Evolutionary conservation across 2,888 invertebrate genomes (phyloP).

Genomic region (Caenorhabditis becei): DNA sequence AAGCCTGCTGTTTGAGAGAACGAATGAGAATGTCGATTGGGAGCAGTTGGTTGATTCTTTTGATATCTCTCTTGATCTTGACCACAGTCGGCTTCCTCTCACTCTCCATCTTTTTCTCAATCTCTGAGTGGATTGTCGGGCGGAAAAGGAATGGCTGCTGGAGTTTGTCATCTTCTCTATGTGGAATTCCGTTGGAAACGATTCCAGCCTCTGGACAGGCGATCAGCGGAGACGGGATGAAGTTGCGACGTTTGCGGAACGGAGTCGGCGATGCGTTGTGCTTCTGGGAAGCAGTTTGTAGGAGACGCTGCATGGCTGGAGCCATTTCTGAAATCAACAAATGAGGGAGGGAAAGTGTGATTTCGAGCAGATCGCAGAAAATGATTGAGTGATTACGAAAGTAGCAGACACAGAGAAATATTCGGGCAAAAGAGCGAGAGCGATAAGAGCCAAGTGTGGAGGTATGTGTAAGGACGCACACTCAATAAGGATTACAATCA

Average conservation of each 20-base stretch:
- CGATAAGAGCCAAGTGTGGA: constrained; percentile 31
- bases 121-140: background rate
- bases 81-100: background rate
- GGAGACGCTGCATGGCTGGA: constrained; percentile 10
- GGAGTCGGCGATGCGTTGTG: constrained; percentile 34
- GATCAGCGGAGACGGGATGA: constrained; percentile 19
- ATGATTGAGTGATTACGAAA: constrained; percentile 17
- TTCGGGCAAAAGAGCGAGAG: constrained; percentile 23
- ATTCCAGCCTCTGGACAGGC: constrained; percentile 19
- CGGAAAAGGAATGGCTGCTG: constrained; percentile 1
- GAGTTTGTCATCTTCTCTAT: background rate
- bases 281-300: constrained; percentile 33
- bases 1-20: constrained; percentile 24
- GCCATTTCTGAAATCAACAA: constrained; percentile 20
- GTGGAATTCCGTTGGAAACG: background rate
- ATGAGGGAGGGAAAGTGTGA: constrained; percentile 7
- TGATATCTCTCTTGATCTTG: constrained; percentile 11
- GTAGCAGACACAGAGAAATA: constrained; percentile 22
- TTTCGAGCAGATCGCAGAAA: constrained; percentile 1
- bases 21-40: constrained; percentile 24
- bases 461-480: constrained; percentile 16
- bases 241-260: background rate
- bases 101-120: background rate
- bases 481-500: constrained; percentile 33
- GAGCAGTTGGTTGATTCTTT: constrained; percentile 16